Base-by-base conservation (phyloP, 2,113 vertebrate genomes). In the Agelaius tricolor region DNA sequence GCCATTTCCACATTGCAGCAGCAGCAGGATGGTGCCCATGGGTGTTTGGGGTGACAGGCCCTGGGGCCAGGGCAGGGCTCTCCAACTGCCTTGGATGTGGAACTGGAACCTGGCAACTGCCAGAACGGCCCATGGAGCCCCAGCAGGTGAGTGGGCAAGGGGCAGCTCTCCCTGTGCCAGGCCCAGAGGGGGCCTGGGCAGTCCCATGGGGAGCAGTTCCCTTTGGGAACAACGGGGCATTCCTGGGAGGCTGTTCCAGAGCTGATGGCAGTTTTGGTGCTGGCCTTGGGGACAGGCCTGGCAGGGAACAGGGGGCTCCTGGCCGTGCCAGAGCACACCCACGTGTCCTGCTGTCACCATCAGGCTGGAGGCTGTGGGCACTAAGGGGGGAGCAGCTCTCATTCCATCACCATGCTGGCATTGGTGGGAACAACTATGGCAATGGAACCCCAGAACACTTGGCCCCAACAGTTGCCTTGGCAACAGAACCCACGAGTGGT, bases 121-220 rank as follows among this genome's bases (percentile, higher is more conserved):
- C 76, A 43, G 76, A 80, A 49, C 21, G 5, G 43, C 43, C 0
- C 1, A 13, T 7, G 51, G 43, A 65, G 19, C 10, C 51, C 43
- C 0, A 1, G 67, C 43, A 88, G 86, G 67, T 58, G 58, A 65
- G 51, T 10, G 67, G 51, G 30, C 44, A 57, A 58, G 35, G 31
- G 27, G 43, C 67, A 65, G 37, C 67, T 58, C 67, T 37, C 30
- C 35, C 59, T 18, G 11, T 13, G 21, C 58, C 8, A 0, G 43
- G 31, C 31, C 17, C 58, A 33, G 26, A 37, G 26, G 1, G 4
- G 13, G 8, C 10, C 22, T 4, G 10, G 26, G 43, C 21, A 27
- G 26, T 17, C 21, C 67, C 4, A 1, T 0, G 0, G 35, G 51
- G 30, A 43, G 1, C 0, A 0, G 35, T 4, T 57, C 51, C 31